Percentiles rank a stretch among this genome's conserved stretches.
phyloP scores from a whole-genome alignment of 1,140 invertebrate species.

The Artemia franciscana region DNA sequence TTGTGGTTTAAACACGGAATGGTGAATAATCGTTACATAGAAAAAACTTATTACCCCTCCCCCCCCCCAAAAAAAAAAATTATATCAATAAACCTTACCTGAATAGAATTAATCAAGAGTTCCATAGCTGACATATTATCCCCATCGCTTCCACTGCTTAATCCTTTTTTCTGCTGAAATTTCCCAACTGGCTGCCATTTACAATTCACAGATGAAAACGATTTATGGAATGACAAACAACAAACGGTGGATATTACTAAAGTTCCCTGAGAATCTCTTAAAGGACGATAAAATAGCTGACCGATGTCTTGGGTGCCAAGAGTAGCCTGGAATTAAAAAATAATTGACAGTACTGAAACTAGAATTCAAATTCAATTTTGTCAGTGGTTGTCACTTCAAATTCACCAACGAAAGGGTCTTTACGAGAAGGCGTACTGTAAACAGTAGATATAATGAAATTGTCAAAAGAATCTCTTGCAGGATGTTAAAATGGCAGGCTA shows the following conservation, averaged over 20 bases:
- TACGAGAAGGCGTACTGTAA: too few species aligned
- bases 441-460: too few species aligned
- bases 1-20: too few species aligned
- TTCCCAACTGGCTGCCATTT: constrained; percentile 68
- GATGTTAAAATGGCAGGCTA: too few species aligned
- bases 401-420: too few species aligned
- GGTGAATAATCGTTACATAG: too few species aligned
- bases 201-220: constrained; percentile 51
- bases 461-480: too few species aligned
- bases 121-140: constrained; percentile 47
- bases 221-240: constrained; percentile 55
- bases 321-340: constrained; percentile 30
- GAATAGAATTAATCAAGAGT: constrained; percentile 53
- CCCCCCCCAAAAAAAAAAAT: not conserved
- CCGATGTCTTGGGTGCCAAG: constrained; percentile 74
- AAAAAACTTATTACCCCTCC: not conserved
- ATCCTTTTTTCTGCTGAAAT: constrained; percentile 23
- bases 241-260: constrained; percentile 71
- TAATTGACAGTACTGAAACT: too few species aligned
- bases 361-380: too few species aligned
- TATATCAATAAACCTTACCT: constrained; percentile 21
- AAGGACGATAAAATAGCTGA: constrained; percentile 69
- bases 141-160: constrained; percentile 23
- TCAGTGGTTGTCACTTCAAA: too few species aligned
- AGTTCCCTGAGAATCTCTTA: constrained; percentile 64